These are phyloP conservation scores for Drosophila trapezifrons DNA, from an alignment of 1,140 invertebrate species.

Conservation along the genomic window DNA sequence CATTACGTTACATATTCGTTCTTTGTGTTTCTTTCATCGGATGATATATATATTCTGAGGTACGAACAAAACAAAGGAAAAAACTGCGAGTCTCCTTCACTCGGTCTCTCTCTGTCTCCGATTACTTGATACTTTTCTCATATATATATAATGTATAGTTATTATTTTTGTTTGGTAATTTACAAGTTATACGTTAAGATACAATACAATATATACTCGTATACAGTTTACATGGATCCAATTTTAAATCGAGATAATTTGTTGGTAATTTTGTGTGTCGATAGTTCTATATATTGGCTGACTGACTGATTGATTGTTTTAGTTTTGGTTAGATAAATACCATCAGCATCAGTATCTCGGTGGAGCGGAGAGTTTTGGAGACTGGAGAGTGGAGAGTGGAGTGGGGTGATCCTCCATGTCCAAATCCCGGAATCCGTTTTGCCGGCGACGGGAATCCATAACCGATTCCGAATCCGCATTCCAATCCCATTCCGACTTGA, in stretches of 20 bases:
- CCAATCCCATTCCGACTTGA: slow-evolving; percentile 55
- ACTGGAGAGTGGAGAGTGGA: slow-evolving; percentile 19
- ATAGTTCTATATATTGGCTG: slow-evolving; percentile 69
- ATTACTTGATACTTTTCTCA: slow-evolving; percentile 51
- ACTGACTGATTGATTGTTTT: slow-evolving; percentile 67
- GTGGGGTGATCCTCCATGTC: slow-evolving; percentile 38
- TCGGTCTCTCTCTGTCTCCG: slow-evolving; percentile 68
- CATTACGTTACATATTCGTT: slow-evolving; percentile 72
- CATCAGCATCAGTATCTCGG: slow-evolving; percentile 74
- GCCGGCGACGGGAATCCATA: slow-evolving; percentile 42
- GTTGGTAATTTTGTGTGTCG: slow-evolving; percentile 79
- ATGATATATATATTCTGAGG: slow-evolving; percentile 49
- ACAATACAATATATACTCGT: slow-evolving; percentile 66
- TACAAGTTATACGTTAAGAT: slow-evolving; percentile 57
- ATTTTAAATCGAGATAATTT: slow-evolving; percentile 79
- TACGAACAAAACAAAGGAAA: slow-evolving; percentile 75
- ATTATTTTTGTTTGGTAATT: slow-evolving; percentile 40
- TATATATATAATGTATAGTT: slow-evolving; percentile 25
- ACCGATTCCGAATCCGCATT: slow-evolving; percentile 46
- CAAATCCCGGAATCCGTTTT: slow-evolving; percentile 46
- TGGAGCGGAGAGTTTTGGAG: slow-evolving; percentile 42
- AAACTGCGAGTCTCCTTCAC: slow-evolving; percentile 72
- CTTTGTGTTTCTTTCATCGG: slow-evolving; percentile 31
- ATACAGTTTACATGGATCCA: slow-evolving; percentile 64
- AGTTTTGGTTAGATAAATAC: slow-evolving; percentile 84